Evolutionary conservation across 2,113 vertebrate species (phyloP).

Genomic region (Saccopteryx bilineata): DNA sequence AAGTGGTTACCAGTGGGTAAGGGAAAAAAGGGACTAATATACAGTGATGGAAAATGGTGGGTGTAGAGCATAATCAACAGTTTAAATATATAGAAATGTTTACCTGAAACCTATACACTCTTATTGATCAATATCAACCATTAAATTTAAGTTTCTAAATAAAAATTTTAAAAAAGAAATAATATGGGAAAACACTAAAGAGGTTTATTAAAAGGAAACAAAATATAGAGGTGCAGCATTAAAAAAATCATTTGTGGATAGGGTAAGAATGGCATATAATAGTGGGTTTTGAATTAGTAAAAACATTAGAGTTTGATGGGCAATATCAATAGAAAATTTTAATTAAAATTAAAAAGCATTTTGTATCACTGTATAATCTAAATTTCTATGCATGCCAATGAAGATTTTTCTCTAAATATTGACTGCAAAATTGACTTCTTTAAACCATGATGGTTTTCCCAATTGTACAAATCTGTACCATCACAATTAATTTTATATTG

Average conservation of each 20-base stretch:
- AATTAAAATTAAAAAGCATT: constrained; percentile 28
- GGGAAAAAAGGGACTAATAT: too few relatives aligned
- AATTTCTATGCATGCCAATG: neutral
- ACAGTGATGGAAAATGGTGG: too few relatives aligned
- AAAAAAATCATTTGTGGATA: neutral
- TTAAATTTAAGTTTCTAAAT: too few relatives aligned
- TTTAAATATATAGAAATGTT: too few relatives aligned
- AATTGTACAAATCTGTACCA: neutral
- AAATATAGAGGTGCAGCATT: neutral
- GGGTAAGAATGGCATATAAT: neutral
- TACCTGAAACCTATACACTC: too few relatives aligned
- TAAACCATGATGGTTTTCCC: neutral
- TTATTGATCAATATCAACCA: too few relatives aligned
- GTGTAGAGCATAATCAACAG: too few relatives aligned
- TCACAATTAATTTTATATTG: neutral
- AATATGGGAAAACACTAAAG: neutral
- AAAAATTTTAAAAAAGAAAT: neutral
- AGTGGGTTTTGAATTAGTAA: neutral
- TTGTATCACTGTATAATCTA: neutral
- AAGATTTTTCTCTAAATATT: constrained; percentile 2
- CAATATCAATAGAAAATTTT: neutral
- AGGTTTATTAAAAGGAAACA: neutral
- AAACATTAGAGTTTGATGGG: neutral
- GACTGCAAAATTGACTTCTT: neutral
- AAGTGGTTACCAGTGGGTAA: too few relatives aligned